Evolutionary conservation across 2,113 vertebrate species (phyloP).

Genomic region (Pluvianellus socialis): DNA sequence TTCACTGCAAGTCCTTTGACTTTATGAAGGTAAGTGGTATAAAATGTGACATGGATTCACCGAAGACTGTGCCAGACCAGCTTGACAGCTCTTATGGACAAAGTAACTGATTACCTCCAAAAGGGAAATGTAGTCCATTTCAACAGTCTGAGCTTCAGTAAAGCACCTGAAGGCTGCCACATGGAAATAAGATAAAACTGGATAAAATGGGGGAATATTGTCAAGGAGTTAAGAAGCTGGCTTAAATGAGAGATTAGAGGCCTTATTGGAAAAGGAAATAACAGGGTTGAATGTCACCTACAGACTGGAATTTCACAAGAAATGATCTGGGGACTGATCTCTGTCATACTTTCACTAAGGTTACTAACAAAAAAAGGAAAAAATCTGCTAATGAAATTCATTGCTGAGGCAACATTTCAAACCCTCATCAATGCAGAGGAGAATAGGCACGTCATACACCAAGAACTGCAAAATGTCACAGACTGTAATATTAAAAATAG

Average conservation of each 20-base stretch:
- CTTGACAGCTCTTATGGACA: accelerated
- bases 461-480: background rate
- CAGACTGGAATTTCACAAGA: background rate
- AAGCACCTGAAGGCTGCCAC: background rate
- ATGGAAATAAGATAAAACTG: background rate
- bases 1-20: background rate
- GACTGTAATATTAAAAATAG: background rate
- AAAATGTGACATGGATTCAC: background rate
- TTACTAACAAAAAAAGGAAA: background rate
- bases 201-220: background rate
- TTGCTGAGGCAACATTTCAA: background rate
- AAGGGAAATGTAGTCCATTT: background rate
- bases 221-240: background rate
- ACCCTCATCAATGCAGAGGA: background rate
- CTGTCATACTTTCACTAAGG: background rate
- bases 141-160: background rate
- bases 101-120: background rate
- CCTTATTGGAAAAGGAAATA: background rate
- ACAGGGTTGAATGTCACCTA: background rate
- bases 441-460: background rate
- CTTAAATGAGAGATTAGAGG: background rate
- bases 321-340: background rate
- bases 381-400: background rate
- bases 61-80: background rate
- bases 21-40: constrained; percentile 2